Evolutionary conservation across 2,113 vertebrate species (phyloP), one percentile per base, ranked within the genome.

Genomic region (Ramphastos sulfuratus): DNA sequence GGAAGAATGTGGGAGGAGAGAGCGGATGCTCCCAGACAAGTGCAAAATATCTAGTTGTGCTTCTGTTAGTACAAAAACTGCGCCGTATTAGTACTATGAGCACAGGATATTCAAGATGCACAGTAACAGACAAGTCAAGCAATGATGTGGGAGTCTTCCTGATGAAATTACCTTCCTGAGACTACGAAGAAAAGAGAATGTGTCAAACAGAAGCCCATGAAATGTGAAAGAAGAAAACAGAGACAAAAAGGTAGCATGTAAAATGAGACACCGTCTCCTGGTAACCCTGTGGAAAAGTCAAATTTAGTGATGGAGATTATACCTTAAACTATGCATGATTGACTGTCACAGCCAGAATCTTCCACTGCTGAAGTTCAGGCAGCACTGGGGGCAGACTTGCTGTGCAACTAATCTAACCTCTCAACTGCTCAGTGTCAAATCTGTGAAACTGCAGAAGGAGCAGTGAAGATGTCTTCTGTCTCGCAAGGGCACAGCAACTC

Each of bases 1-100:
- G 76, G 94, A 96, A 90, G 76, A 90, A 96, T 83, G 87, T 92
- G 56, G 92, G 93, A 96, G 80, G 82, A 94, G 28, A 67, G 4
- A 94, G 85, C 85, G 92, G 90, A 95, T 94, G 90, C 85, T 92
- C 60, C 5, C 8, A 89, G 89, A 82, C 74, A 91, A 89, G 75
- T n/a, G 71, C 70, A 95, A 94, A 94, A 70, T 20, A 90, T 82
- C 92, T 70, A 93, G 75, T 69, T 95, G 82, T 52, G n/a, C 25
- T 87, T 90, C 85, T 71, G 82, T 95, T 87, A 87, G 87, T 82
- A 83, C 59, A 77, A 80, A 91, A 87, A 35, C 84, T 92, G 84
- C 23, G 13, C 79, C 55, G 67, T 42, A 50, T 85, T 91, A 91
- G 79, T 87, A 91, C 60, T 87, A 64, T 61, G 84, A 89, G 70